Base-by-base conservation (phyloP, 2,113 vertebrate genomes). In the Gallinago media region DNA sequence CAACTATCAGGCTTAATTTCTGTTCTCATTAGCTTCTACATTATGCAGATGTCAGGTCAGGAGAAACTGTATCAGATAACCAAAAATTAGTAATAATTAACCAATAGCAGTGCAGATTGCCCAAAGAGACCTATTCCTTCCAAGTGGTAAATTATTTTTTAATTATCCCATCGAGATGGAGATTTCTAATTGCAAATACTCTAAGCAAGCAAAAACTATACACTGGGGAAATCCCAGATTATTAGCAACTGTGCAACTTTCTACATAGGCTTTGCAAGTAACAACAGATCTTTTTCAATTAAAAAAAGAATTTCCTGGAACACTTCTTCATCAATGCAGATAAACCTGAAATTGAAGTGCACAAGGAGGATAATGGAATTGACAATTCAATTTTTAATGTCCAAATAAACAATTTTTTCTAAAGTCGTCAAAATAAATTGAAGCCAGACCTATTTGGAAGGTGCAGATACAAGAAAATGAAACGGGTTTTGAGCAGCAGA, bases 31-130 rank as follows among this genome's bases (percentile, higher is more conserved):
- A 96, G 82, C 90, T 92, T 80, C 92, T 61, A 91, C 88, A 92
- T 95, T 95, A 97, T 84, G 88, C 96, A 96, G 95, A 96, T 96
- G 93, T 94, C 93, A 91, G 88, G 92, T 96, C 83, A 96, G 94
- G 83, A 96, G 94, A 66, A 91, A 85, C 78, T 26, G 16, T 87
- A 96, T 74, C 85, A 77, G 67, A 93, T 88, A 96, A 94, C 92
- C 74, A 91, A 93, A 91, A 97, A 92, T 96, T 95, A 92, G 85
- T 78, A 93, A 95, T 96, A 95, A 96, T 92, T 95, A 94, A 95
- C 88, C 89, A 83, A 87, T 67, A 92, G 91, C 80, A 86, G 74
- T 47, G 34, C 79, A 87, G 75, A 94, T 92, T 95, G 83, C 93
- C 95, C 73, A 38, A 78, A 94, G 92, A 96, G 87, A 94, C 81